Evolutionary conservation across 2,888 invertebrate genomes (phyloP), one percentile per base, ranked within the genome.

Genomic region (Plagiodera versicolora): DNA sequence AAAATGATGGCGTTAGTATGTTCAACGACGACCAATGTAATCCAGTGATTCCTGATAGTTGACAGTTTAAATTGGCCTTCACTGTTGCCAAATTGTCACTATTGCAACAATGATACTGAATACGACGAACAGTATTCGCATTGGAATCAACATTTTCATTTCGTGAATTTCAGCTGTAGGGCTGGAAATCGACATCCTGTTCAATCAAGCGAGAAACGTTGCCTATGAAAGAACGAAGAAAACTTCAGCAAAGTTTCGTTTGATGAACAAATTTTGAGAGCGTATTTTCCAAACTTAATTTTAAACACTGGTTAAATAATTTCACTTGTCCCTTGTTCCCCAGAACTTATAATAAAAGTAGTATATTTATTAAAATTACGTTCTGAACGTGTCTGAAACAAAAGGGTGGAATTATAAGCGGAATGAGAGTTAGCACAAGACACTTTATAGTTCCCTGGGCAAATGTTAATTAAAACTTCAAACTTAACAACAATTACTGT

Each of bases 391-490:
- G 72, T 70, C 66, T 69, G 65, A 68, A 72, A 71, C 66, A 69
- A 75, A 74, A 70, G 75, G 75, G 74, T 74, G 72, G 70, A 75
- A 77, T 73, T 76, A 75, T 75, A 72, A 74, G 69, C 70, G 70
- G 71, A 70, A 70, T 68, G 70, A 72, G 74, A 76, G 76, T 77
- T 77, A 73, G 74, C 75, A 70, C 72, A 72, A 75, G 74, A 75
- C 75, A 71, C 70, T 74, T 75, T 71, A 73, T 71, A 70, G 73
- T 67, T 74, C 72, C 72, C 71, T 66, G 70, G 70, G 73, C 74
- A 71, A 65, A 69, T 73, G 72, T 77, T 77, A 77, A 77, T 78
- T 77, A 78, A 78, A 77, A 74, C 75, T 77, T 77, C 75, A 77
- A 75, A 73, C 75, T 73, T 69, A 72, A 72, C 74, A 76, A 75